phyloP scores from a whole-genome alignment of 2,888 invertebrate species.

The Dasypolia templi region DNA sequence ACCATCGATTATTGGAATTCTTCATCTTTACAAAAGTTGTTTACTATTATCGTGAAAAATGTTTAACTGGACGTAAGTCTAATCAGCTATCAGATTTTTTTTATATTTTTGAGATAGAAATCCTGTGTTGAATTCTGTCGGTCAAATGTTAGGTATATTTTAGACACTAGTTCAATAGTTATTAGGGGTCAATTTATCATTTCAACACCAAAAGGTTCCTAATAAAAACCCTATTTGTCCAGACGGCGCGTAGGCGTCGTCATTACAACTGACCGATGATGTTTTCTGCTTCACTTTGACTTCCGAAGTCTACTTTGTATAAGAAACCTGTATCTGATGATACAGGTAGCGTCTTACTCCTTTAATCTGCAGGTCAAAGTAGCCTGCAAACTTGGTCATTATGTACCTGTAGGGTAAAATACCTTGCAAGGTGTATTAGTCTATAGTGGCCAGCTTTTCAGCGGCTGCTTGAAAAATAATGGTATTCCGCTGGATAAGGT shows the following conservation, averaged over 20 bases:
- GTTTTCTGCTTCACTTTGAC: not conserved
- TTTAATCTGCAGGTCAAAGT: not conserved
- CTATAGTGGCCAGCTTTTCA: not conserved
- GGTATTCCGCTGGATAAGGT: not conserved
- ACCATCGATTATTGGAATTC: conserved; percentile 36
- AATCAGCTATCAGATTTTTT: too few species aligned
- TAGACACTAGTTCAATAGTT: not conserved
- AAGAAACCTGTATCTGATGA: not conserved
- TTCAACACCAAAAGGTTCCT: not conserved
- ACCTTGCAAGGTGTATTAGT: not conserved
- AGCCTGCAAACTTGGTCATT: not conserved
- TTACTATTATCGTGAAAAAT: conserved; percentile 22
- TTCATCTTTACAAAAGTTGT: conserved; percentile 24
- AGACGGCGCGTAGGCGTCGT: not conserved
- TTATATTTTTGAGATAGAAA: too few species aligned
- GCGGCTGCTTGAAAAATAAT: not conserved
- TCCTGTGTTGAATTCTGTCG: not conserved
- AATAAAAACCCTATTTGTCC: not conserved
- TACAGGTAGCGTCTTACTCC: too few species aligned
- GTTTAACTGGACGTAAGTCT: conserved; percentile 6
- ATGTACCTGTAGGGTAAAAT: not conserved
- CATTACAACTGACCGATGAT: not conserved
- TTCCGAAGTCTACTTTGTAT: not conserved
- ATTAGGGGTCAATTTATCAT: not conserved
- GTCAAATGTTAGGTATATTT: not conserved